Evolutionary conservation across 2,888 invertebrate genomes (phyloP), one percentile per base, ranked within the genome.

Genomic region (Anodontia alba): DNA sequence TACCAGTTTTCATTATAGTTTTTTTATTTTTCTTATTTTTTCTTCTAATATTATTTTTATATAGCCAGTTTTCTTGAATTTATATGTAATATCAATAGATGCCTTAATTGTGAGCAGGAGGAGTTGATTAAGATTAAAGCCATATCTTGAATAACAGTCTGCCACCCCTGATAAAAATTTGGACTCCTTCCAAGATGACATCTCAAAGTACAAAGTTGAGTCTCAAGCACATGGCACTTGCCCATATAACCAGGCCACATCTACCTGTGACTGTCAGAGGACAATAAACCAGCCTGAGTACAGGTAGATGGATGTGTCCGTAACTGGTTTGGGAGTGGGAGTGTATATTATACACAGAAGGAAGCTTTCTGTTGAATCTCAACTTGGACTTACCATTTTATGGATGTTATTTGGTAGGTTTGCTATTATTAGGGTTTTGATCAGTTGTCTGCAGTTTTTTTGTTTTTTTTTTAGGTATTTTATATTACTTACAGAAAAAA

Each of bases 121-220:
- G 1, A 33, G 62, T 62, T 33, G 12, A 62, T 62, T 12, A 29
- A 29, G 23, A 12, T 8, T 62, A 33, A 31, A 62, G 29, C 1
- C 12, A 20, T 23, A 20, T 33, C 33, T 31, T 62, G 62, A 62
- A 33, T 33, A 62, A 17, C 62, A 62, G 20, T 62, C 62, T 62
- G 62, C 62, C 33, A 62, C 62, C 62, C 62, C 62, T 70, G 70
- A 70, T 49, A 70, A 70, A 46, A 46, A 1, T 46, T 70, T 70
- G 70, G 31, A 70, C 70, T 46, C 15, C 17, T 17, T 46, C 33
- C 29, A 62, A 62, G 69, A 38, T 80, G 81, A 83, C 79, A 83
- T 86, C 74, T 86, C 85, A 83, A 83, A 83, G 85, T 86, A 80
- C 81, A 86, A 78, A 81, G 81, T 81, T 69, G 66, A 80, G 68